Evolutionary conservation across 2,888 invertebrate species (phyloP).

Genomic region (Phorcus lineatus): DNA sequence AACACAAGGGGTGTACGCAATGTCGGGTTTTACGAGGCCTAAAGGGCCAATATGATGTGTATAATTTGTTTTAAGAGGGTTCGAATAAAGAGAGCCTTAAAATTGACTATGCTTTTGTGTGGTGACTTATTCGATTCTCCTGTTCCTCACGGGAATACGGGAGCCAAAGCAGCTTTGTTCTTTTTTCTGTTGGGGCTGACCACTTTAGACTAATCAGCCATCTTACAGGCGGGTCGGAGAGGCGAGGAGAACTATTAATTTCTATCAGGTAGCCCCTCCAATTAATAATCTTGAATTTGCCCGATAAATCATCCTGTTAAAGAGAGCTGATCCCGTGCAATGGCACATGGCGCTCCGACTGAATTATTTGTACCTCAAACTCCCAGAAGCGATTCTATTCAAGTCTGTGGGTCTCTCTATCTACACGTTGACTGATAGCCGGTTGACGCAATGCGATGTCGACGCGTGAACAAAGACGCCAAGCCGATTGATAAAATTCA

Average conservation of each 20-base stretch:
- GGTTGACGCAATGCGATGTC: not conserved
- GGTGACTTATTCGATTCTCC: not conserved
- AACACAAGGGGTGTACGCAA: constrained; percentile 18
- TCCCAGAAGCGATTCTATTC: not conserved
- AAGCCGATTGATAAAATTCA: constrained; percentile 24
- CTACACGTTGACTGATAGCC: constrained; percentile 18
- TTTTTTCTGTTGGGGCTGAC: constrained; percentile 26
- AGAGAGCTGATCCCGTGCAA: constrained; percentile 35
- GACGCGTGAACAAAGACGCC: constrained; percentile 1
- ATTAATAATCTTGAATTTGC: constrained; percentile 54
- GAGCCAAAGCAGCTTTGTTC: constrained; percentile 12
- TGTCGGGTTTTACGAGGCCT: constrained; percentile 25
- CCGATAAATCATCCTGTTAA: constrained; percentile 54
- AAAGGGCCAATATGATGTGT: constrained; percentile 24
- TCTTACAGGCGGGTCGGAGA: not conserved
- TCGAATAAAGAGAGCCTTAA: constrained; percentile 21
- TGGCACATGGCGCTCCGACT: constrained; percentile 18
- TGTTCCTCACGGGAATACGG: not conserved
- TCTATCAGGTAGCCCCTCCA: constrained; percentile 42
- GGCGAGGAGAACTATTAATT: constrained; percentile 34
- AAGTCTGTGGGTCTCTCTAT: constrained; percentile 10
- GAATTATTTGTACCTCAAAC: constrained; percentile 26
- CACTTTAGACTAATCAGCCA: constrained; percentile 28
- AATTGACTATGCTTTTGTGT: constrained; percentile 8
- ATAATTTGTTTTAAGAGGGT: constrained; percentile 32